Base-by-base conservation (phyloP, 2,888 invertebrate genomes). In the Allygus modestus region DNA sequence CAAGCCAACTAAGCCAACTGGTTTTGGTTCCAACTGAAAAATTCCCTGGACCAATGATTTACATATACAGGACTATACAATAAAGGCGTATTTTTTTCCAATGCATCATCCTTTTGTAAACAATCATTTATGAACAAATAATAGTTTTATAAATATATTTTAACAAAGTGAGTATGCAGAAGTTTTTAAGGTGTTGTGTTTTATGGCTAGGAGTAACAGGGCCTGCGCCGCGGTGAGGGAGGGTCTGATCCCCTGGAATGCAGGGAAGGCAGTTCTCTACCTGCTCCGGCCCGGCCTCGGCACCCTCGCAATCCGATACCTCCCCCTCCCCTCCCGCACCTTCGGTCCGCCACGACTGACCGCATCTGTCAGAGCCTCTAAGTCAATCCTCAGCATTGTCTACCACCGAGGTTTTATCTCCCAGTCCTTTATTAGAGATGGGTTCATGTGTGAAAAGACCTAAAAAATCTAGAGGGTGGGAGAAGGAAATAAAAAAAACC, bases 381-480 rank as follows among this genome's bases (percentile, higher is more conserved):
- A 77, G 77, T 77, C 77, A 77, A 46, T 46, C 77, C 43, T 28
- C 69, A 1, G 37, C 71, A 69, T 69, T 69, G 69, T 69, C 9
- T 33, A 7, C 33, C 61, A 11, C 61, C 61, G 9, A 17, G 37
- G 11, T 37, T 11, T 37, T 11, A 37, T 37, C 37, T 37, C 11
- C 37, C 11, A 11, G 11, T 4, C 37, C 37, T 7, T 37, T 37
- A 37, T 37, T n/a, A n/a, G n/a, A n/a, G n/a, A n/a, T n/a, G n/a
- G n/a, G n/a, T n/a, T n/a, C n/a, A n/a, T n/a, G n/a, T n/a, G n/a
- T n/a, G n/a, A n/a, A n/a, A n/a, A n/a, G n/a, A n/a, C n/a, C n/a
- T n/a, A n/a, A n/a, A n/a, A n/a, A n/a, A n/a, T n/a, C n/a, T n/a
- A n/a, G n/a, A n/a, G n/a, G n/a, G n/a, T n/a, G n/a, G n/a, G n/a